phyloP scores from a whole-genome alignment of 2,888 invertebrate genomes.

The Agrotis ipsilon region DNA sequence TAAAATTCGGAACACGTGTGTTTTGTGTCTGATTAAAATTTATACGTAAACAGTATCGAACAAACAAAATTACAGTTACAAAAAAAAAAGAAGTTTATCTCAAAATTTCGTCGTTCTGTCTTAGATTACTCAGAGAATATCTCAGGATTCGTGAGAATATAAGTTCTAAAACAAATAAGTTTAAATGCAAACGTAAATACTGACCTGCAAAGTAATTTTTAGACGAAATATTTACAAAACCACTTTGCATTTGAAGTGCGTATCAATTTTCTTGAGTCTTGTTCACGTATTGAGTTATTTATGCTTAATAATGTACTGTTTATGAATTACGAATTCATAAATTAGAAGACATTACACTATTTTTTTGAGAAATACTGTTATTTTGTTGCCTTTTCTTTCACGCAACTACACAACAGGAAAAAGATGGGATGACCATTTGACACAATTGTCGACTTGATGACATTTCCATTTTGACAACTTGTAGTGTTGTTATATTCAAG shows the following conservation, averaged over 20 bases:
- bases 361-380: background rate
- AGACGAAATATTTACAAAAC: conserved; percentile 52
- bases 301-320: conserved; percentile 18
- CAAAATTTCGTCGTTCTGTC: background rate
- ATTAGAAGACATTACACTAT: background rate
- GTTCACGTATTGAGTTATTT: conserved; percentile 21
- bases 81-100: background rate
- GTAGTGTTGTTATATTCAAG: conserved; percentile 3
- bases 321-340: conserved; percentile 15
- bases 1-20: background rate
- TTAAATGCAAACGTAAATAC: conserved; percentile 59
- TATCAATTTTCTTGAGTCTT: conserved; percentile 13
- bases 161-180: conserved; percentile 14
- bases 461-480: conserved; percentile 15
- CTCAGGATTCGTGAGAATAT: conserved; percentile 23
- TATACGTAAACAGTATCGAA: conserved; percentile 29
- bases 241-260: conserved; percentile 54
- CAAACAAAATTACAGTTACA: conserved; percentile 22
- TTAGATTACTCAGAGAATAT: background rate
- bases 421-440: conserved; percentile 10
- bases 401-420: background rate
- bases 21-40: conserved; percentile 21
- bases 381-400: conserved; percentile 15
- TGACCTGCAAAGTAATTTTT: conserved; percentile 54
- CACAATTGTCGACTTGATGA: conserved; percentile 11